Evolutionary conservation across 2,888 invertebrate species (phyloP).

Genomic region (Taenaris catops): DNA sequence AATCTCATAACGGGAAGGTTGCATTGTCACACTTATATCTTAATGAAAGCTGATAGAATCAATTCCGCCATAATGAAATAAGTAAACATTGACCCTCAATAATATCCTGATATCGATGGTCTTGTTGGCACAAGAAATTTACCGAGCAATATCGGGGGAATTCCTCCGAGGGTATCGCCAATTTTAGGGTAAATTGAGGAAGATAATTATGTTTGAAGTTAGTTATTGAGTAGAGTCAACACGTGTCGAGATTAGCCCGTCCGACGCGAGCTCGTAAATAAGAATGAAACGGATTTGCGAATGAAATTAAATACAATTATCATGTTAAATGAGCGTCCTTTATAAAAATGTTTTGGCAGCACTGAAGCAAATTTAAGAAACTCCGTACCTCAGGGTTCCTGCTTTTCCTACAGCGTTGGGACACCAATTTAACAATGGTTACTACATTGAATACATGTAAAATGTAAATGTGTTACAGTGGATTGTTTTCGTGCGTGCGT

Average conservation of each 20-base stretch:
- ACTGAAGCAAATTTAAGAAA: too few relatives aligned
- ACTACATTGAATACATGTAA: too few relatives aligned
- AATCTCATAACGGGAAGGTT: slow-evolving; percentile 16
- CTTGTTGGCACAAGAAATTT: slow-evolving; percentile 77
- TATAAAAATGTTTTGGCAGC: too few relatives aligned
- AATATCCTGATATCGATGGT: slow-evolving; percentile 52
- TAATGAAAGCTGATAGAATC: slow-evolving; percentile 50
- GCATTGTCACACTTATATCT: slow-evolving; percentile 20
- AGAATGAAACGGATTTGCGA: too few relatives aligned
- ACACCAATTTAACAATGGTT: too few relatives aligned
- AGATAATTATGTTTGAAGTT: slow-evolving; percentile 79
- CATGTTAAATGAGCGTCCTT: too few relatives aligned
- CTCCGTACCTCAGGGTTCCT: too few relatives aligned
- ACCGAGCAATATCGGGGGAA: slow-evolving; percentile 59
- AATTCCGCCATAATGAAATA: slow-evolving; percentile 71
- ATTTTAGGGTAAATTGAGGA: slow-evolving; percentile 73
- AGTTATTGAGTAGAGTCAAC: slow-evolving; percentile 74
- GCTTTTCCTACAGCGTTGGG: too few relatives aligned
- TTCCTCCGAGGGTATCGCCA: slow-evolving; percentile 64
- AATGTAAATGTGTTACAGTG: too few relatives aligned
- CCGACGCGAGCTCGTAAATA: too few relatives aligned
- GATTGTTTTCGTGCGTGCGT: too few relatives aligned
- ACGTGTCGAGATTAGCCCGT: slow-evolving; percentile 51
- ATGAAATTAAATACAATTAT: too few relatives aligned
- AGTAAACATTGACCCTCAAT: slow-evolving; percentile 73